Evolutionary conservation across 53 echinoderm and acorn worm species (phyloP), one percentile per base, ranked within the genome.

Genomic region (Henricia sp.): DNA sequence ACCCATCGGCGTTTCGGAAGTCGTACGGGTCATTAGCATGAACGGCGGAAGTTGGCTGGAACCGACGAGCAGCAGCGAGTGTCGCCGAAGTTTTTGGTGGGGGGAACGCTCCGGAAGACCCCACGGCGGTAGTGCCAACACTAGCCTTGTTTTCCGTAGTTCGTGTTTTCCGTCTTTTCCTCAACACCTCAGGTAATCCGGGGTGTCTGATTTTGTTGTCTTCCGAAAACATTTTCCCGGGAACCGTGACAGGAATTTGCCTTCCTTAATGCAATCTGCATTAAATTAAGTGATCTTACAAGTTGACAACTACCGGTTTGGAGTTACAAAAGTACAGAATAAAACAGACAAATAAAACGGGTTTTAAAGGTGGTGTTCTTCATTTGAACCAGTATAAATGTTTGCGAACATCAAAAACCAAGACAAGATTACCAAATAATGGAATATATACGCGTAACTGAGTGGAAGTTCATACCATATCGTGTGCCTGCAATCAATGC

Each of bases 11-110:
- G 38, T 4, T 62, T 46, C 80, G 80, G 80, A 80, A 80, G 80
- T 80, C 64, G 46, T 80, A 46, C 30, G 50, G 63, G 80, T 80
- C 46, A 80, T 80, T 80, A 57, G 80, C 80, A 80, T 80, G n/a
- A 50, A 64, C 29, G 24, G 80, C 80, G 80, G 80, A 80, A 80
- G 64, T 64, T 41, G 80, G 38, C 64, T 33, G 80, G 80, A 50
- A 34, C 57, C 50, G 20, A 46, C 27, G 8, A 37, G 55, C 27
- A 50, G 48, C 27, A 71, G 60, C 62, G 73, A 51, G 52, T 35
- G 80, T 32, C 80, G 80, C 63, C 80, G 80, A 80, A 80, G 64
- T 63, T 80, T 64, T 42, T 46, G 40, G 80, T 62, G 64, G 46
- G 62, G 42, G 80, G 50, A 14, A 23, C 20, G 23, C 21, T 44